Evolutionary conservation across 2,888 invertebrate genomes (phyloP), one percentile per base, ranked within the genome.

Genomic region (Bhutanitis thaidina): DNA sequence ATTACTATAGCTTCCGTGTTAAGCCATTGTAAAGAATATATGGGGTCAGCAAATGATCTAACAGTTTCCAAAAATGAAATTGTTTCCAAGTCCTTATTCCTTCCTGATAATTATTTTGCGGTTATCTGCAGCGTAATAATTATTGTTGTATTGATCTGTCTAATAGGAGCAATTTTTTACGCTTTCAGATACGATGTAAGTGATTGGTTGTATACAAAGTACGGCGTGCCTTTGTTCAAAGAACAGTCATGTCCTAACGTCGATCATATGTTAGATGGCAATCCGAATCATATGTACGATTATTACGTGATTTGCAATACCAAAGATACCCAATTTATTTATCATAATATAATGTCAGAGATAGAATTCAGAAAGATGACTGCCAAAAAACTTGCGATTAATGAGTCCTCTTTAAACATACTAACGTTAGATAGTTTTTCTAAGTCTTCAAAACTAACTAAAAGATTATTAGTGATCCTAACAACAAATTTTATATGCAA

Each of bases 221-320:
- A 94, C 70, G 95, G 95, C 14, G 91, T 95, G 25, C 91, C 95
- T 36, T 86, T 96, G 65, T 94, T 95, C 75, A 93, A 93, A 80
- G 94, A 93, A 77, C 93, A 94, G 62, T 93, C 94, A 3, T 89
- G 89, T 65, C 81, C 88, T 40, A 85, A 81, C 52, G 87, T 88
- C 27, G 86, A 88, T 12, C n/a, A 34, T 63, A 93, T 93, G 39
- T 90, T 93, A 50, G 90, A 94, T 53, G 93, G 93, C 13, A 91
- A 93, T 57, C 87, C 93, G 29, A 93, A 93, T 71, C 92, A 94
- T 59, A 90, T 95, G 58, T 96, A 95, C 79, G 97, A 97, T 76
- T 96, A 95, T 57, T 97, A 96, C 84, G 92, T 97, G 77, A 93
- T 96, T 66, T 96, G 96, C 84, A 94, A 95, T 82, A 93, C 94